Evolutionary conservation across 2,888 invertebrate genomes (phyloP).

Genomic region (Acheta domesticus): DNA sequence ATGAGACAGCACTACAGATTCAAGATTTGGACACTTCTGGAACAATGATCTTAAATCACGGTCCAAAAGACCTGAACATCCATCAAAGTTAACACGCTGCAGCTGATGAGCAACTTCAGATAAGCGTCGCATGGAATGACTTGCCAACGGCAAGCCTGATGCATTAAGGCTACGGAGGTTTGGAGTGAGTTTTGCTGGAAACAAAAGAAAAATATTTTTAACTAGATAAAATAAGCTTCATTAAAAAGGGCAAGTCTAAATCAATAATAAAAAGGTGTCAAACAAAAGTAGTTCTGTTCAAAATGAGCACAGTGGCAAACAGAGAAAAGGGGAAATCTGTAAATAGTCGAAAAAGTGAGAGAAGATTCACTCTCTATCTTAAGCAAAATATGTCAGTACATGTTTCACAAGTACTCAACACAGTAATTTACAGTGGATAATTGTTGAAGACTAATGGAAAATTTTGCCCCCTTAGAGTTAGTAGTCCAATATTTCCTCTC

Average conservation of each 20-base stretch:
- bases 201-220: constrained; percentile 19
- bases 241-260: background rate
- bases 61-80: constrained; percentile 48
- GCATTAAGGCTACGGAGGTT: constrained; percentile 55
- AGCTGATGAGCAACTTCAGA: constrained; percentile 53
- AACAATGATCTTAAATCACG: constrained; percentile 44
- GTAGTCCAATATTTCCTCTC: too few relatives aligned
- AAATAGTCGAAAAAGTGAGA: too few relatives aligned
- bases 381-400: too few relatives aligned
- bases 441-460: too few relatives aligned
- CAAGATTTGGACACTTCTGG: constrained; percentile 41
- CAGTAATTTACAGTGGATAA: too few relatives aligned
- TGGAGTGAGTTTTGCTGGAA: constrained; percentile 47
- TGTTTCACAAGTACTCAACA: too few relatives aligned
- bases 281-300: too few relatives aligned
- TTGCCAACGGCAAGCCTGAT: constrained; percentile 51
- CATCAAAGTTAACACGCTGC: constrained; percentile 51
- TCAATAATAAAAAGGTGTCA: too few relatives aligned
- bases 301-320: too few relatives aligned
- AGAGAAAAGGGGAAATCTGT: too few relatives aligned
- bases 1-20: constrained; percentile 40
- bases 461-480: too few relatives aligned
- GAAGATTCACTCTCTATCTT: too few relatives aligned
- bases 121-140: constrained; percentile 52
- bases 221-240: background rate